A percentile compares a stretch with the other conserved stretches of the same genome.
These are phyloP conservation scores for Meteorus cinctellus DNA, from an alignment of 2,888 invertebrate species.

Conservation along the genomic window DNA sequence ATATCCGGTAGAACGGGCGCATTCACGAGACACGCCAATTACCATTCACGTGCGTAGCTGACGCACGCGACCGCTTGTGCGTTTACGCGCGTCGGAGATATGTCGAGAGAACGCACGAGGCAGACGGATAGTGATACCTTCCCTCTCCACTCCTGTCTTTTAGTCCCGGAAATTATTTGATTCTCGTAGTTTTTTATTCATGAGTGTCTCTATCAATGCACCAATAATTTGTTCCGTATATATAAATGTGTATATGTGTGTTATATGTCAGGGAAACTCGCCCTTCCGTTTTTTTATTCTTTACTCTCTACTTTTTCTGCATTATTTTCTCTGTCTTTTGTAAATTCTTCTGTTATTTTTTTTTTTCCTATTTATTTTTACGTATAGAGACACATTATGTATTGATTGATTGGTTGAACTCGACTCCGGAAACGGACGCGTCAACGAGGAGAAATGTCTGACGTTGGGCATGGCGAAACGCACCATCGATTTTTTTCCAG, in stretches of 20 bases:
- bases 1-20: conserved; percentile 65
- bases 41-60: conserved; percentile 59
- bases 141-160: conserved; percentile 18
- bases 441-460: conserved; percentile 26
- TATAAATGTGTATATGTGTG: conserved; percentile 28
- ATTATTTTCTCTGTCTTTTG: background rate
- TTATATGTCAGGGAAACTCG: conserved; percentile 22
- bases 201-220: conserved; percentile 50
- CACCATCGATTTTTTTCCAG: conserved; percentile 40
- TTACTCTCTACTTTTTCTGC: background rate
- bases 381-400: background rate
- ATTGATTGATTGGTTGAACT: conserved; percentile 11
- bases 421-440: conserved; percentile 41
- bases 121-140: background rate
- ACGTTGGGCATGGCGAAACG: conserved; percentile 36
- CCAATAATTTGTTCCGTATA: conserved; percentile 47
- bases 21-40: conserved; percentile 67
- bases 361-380: background rate
- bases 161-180: conserved; percentile 59
- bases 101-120: conserved; percentile 25
- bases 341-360: background rate
- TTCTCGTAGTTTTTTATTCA: conserved; percentile 59
- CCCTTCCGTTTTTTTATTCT: conserved; percentile 35
- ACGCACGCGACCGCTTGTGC: conserved; percentile 56
- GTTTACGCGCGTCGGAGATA: conserved; percentile 41